A percentile compares a stretch with the other conserved stretches of the same genome.
Conservation (phyloP, 2,888 invertebrate species). For the Psylliodes chrysocephalus region DNA sequence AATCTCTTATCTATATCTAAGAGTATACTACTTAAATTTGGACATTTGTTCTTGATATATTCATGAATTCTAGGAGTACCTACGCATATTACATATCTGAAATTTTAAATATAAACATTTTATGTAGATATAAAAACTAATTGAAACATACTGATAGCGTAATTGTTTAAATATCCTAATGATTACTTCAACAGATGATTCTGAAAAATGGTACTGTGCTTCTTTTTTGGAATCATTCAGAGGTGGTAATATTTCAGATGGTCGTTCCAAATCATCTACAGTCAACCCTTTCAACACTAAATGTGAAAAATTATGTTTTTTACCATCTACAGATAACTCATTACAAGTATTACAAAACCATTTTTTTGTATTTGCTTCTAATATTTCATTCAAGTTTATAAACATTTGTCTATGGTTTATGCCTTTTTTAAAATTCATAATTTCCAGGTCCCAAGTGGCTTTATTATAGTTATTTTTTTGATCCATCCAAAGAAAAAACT, state of each 20-base stretch:
- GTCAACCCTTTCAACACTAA: constrained; percentile 66
- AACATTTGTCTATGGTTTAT: constrained; percentile 69
- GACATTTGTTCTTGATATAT: constrained; percentile 65
- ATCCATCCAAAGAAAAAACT: constrained; percentile 72
- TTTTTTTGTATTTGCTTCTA: constrained; percentile 63
- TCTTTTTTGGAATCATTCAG: constrained; percentile 80
- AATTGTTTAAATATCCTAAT: constrained; percentile 70
- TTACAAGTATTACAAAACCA: constrained; percentile 75
- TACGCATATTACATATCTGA: constrained; percentile 82
- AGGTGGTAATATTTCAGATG: constrained; percentile 76
- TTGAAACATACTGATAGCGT: constrained; percentile 67
- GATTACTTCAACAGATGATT: constrained; percentile 73
- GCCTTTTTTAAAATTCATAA: constrained; percentile 62
- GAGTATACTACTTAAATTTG: constrained; percentile 71
- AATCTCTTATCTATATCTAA: constrained; percentile 85
- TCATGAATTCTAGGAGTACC: constrained; percentile 88
- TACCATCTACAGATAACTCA: constrained; percentile 62
- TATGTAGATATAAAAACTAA: not conserved
- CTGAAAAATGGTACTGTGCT: constrained; percentile 88
- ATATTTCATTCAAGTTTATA: constrained; percentile 67
- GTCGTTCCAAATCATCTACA: constrained; percentile 70
- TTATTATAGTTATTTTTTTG: constrained; percentile 58
- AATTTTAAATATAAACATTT: constrained; percentile 48
- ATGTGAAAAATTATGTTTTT: constrained; percentile 70
- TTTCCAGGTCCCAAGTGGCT: constrained; percentile 67